Base-by-base conservation (phyloP, 2,888 invertebrate genomes). In the Sycophila texana region DNA sequence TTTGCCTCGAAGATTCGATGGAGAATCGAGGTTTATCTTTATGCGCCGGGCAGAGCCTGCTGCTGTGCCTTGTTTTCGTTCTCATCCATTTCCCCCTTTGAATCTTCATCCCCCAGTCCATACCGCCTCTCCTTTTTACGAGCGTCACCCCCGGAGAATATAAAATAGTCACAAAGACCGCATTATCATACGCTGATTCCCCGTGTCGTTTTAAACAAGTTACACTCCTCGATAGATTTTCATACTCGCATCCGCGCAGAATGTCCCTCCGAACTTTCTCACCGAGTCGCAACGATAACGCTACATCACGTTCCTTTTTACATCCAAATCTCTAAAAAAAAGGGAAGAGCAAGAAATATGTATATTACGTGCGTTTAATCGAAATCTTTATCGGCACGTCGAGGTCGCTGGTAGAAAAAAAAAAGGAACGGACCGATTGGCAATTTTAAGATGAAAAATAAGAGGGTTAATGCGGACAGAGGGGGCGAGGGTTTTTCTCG, bases 21-120 rank as follows among this genome's bases (percentile, higher is more conserved):
- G 74, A 83, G 84, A 86, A 86, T 86, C 84, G 76, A 80, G 67
- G 76, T 81, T 74, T 84, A 84, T 84, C 82, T 82, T 83, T 70
- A 72, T 71, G 58, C 81, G 63, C 74, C 66, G 74, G 80, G 74
- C 16, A 7, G 53, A 14, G 14, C 53, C 67, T 61, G 67, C 66
- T 66, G 51, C 18, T 66, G 51, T 20, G 30, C 20, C 66, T 60
- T 66, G n/a, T 67, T 74, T 60, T 58, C 55, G 57, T 57, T 70
- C 57, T 76, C 30, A 71, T 70, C 49, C 47, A 47, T 65, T 14
- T 60, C 13, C 30, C 4, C 7, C 12, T 55, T 53, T 16, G 1
- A 3, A 10, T 22, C 16, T 26, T 49, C 49, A 18, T 16, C n/a
- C 14, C 22, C 26, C 12, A 18, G n/a, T 22, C 58, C 68, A 26